phyloP scores from a whole-genome alignment of 2,113 vertebrate genomes.

The Syngnathoides biaculeatus region DNA sequence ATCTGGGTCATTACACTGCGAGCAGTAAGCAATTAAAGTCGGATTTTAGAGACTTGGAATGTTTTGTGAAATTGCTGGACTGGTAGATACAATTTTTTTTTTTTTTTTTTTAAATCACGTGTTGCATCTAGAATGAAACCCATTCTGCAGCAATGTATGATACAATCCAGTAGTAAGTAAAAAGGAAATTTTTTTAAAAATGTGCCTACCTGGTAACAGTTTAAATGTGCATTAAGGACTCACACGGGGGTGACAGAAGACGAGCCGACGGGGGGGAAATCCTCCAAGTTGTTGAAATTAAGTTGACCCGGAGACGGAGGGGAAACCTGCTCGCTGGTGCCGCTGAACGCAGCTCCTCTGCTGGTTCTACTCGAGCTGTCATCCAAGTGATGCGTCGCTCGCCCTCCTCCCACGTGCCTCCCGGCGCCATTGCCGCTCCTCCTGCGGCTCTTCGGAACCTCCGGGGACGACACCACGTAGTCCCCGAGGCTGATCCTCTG shows the following conservation, averaged over 20 bases:
- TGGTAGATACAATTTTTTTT: too few relatives aligned
- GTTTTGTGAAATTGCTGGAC: too few relatives aligned
- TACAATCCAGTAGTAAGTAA: too few relatives aligned
- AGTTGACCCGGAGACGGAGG: conserved; percentile 70
- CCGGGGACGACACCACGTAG: conserved; percentile 73
- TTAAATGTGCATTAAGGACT: conserved; percentile 33
- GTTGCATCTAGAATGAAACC: too few relatives aligned
- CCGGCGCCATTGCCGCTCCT: conserved; percentile 60
- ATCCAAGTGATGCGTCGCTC: conserved; percentile 62
- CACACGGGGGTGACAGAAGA: conserved; percentile 73
- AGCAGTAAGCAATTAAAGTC: too few relatives aligned
- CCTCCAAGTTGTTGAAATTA: conserved; percentile 92
- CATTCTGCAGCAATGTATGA: too few relatives aligned
- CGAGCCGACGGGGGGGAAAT: conserved; percentile 89
- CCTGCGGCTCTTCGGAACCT: conserved; percentile 72
- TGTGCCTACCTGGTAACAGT: too few relatives aligned
- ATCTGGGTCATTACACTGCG: too few relatives aligned
- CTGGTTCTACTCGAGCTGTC: conserved; percentile 72
- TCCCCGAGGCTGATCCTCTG: conserved; percentile 78
- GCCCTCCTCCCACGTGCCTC: conserved; percentile 65
- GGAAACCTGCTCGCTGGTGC: conserved; percentile 58
- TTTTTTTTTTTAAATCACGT: too few relatives aligned
- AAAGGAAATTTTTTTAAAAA: too few relatives aligned
- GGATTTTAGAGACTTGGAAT: too few relatives aligned
- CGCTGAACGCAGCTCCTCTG: conserved; percentile 48